Evolutionary conservation across 2,797 vertebrate species (phyloP), one percentile per base, ranked within the genome.

Genomic region (Megaceryle alcyon): DNA sequence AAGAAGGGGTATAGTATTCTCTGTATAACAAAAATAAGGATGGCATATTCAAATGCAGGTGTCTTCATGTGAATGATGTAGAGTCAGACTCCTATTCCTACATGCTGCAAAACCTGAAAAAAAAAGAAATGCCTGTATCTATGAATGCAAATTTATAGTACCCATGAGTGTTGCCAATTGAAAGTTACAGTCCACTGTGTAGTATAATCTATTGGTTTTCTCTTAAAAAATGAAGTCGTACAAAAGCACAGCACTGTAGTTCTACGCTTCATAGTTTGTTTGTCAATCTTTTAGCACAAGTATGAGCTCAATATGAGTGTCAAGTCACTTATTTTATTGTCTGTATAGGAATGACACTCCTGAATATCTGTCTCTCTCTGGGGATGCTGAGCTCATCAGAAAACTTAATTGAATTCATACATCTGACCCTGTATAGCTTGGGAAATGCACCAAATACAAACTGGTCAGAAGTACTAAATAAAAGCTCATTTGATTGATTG

Each of bases 231-330:
- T 39, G 53, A 91, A 97, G 41, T 14, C 29, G 3, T 80, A 92
- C 79, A 94, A 92, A 96, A 94, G n/a, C 94, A 73, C 88, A 91
- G 90, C 63, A 35, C 81, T 73, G 43, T 31, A 68, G 63, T 70
- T 69, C 53, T 94, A 21, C 90, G 86, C 85, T 89, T 82, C 80
- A 35, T 6, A 49, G 46, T 33, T 87, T 33, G 4, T 72, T 90
- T 94, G 53, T 53, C 64, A 78, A 86, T 49, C 10, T 71, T 78
- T 64, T 21, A 75, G 41, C 48, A 29, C 4, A 19, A 76, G 18
- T n/a, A 39, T 37, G 63, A 91, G 10, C 19, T 37, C 15, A 21
- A 11, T 71, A 78, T 31, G 13, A 65, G 37, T 18, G n/a, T 77
- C 44, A 49, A 61, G 25, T 71, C 39, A 19, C 18, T 75, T 78